Evolutionary conservation across 2,888 invertebrate species (phyloP), one percentile per base, ranked within the genome.

Genomic region (Alsophila aescularia): DNA sequence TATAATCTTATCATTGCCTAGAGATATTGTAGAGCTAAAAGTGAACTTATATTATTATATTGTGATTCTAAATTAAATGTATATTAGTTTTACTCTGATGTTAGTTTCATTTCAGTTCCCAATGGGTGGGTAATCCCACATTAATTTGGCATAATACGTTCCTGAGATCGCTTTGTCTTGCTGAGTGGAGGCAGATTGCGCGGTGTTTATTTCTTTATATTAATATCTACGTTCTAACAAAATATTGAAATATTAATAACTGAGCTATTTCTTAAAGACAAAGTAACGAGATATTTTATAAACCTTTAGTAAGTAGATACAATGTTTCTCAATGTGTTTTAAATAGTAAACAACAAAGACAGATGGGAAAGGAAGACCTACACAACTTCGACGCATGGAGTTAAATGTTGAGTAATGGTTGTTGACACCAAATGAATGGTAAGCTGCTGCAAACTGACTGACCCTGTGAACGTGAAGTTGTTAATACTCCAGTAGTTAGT

Each of bases 61-160:
- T 88, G 90, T 90, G 89, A 90, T 90, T 81, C 83, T 87, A 83
- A 88, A 90, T 89, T 88, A 90, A 90, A 89, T 74, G 77, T 81
- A 75, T 81, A 83, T 78, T 86, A 86, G 82, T 83, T 82, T 81
- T 81, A 64, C 70, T 71, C 7, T 62, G 56, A 36, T 58, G 54
- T 55, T 75, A 63, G 72, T 86, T 84, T 84, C 62, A 79, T 79
- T 83, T 72, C 16, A n/a, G 12, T 34, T 56, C 45, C 39, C 41
- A 52, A 40, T 45, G 18, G 35, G 36, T 37, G 34, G 32, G 15
- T 51, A 47, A 56, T 51, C 41, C 44, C 41, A 35, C 24, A 32
- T 45, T 50, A 35, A 56, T 55, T 45, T 51, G 36, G 34, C 45
- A 37, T 45, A 51, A 45, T 37, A 40, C 39, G 35, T 31, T 12